Conservation (phyloP, 2,113 vertebrate genomes). For the Nothoprocta pentlandii region DNA sequence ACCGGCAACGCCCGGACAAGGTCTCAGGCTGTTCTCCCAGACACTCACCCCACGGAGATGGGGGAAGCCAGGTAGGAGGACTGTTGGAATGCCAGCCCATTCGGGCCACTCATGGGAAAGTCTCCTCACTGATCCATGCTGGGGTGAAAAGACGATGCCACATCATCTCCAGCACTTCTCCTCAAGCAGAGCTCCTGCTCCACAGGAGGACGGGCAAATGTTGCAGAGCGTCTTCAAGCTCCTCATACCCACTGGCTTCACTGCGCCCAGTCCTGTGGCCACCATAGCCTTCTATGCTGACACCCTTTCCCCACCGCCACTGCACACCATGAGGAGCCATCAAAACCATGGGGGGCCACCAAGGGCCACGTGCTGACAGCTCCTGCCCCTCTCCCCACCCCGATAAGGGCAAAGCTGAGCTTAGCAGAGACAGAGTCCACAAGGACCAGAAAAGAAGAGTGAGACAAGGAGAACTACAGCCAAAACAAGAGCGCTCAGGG, state of each 20-base stretch:
- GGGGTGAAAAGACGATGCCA: neutral
- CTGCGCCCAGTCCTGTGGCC: neutral
- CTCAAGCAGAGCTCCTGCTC: neutral
- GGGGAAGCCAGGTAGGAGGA: neutral
- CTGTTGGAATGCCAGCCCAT: neutral
- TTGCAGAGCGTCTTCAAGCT: neutral
- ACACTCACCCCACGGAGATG: neutral
- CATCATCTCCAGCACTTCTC: neutral
- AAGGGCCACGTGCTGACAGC: too few species aligned
- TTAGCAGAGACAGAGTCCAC: neutral
- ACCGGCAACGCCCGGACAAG: neutral
- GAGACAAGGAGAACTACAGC: neutral
- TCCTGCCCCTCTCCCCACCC: neutral
- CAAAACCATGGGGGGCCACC: neutral
- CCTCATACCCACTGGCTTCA: neutral
- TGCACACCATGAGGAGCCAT: neutral
- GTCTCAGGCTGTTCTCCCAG: neutral
- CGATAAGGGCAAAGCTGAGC: fast-evolving
- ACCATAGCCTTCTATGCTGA: neutral
- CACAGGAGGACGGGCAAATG: neutral
- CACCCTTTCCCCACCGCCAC: neutral
- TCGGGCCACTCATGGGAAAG: neutral
- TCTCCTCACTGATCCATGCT: neutral
- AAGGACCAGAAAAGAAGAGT: neutral
- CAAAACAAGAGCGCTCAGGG: neutral